These are phyloP conservation scores for Anhinga rufa DNA, from an alignment of 2,113 vertebrate genomes.

Conservation along the genomic window DNA sequence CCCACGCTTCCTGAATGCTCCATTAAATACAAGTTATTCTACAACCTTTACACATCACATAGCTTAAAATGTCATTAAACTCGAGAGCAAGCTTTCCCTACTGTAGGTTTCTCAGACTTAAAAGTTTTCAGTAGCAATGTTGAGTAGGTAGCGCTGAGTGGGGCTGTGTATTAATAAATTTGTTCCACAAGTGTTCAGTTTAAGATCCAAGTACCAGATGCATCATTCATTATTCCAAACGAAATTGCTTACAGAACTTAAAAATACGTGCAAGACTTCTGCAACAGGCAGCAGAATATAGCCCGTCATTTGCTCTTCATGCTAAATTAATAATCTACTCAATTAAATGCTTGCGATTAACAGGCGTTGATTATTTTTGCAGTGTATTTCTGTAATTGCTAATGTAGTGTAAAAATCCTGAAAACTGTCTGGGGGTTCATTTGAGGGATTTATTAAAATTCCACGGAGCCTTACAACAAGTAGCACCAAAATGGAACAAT, in stretches of 20 bases:
- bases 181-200: background rate
- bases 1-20: background rate
- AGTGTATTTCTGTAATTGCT: background rate
- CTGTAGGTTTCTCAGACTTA: background rate
- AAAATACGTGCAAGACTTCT: background rate
- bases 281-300: background rate
- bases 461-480: background rate
- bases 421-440: constrained; percentile 37
- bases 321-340: constrained; percentile 16
- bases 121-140: fast-evolving
- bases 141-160: background rate
- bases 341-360: constrained; percentile 38
- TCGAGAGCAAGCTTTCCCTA: background rate
- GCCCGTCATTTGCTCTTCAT: background rate
- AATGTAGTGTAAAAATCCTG: constrained; percentile 12
- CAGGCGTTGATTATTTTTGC: constrained; percentile 28
- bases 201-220: background rate
- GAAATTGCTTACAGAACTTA: background rate
- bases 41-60: background rate
- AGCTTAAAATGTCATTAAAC: background rate
- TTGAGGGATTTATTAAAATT: constrained; percentile 38
- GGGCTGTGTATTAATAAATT: background rate
- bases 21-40: background rate
- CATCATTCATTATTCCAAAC: background rate
- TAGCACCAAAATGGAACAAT: background rate